Conservation (phyloP, 2,888 invertebrate species). For the Brachynemurus nebulosus region DNA sequence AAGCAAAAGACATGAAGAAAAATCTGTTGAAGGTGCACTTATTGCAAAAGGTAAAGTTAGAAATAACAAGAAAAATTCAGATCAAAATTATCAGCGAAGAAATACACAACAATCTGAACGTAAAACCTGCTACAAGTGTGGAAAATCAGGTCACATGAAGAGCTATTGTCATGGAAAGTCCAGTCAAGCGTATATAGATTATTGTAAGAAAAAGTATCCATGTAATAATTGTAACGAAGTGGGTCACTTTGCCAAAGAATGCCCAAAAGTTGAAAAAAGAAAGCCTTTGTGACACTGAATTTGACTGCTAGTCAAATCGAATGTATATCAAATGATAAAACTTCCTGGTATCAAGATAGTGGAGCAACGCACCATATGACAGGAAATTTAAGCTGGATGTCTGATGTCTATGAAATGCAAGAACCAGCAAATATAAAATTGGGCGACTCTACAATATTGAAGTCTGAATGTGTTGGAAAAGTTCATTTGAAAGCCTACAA, state of each 20-base stretch:
- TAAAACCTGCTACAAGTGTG: constrained; percentile 17
- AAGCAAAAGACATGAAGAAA: not conserved
- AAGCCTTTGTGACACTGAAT: not conserved
- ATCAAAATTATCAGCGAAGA: not conserved
- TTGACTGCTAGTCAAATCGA: not conserved
- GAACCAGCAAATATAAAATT: constrained; percentile 2
- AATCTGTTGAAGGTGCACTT: not conserved
- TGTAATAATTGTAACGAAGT: constrained; percentile 20
- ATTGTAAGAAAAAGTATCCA: constrained; percentile 20
- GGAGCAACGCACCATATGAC: constrained; percentile 23
- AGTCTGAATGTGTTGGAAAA: constrained; percentile 8
- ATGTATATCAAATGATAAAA: not conserved
- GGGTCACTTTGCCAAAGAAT: constrained; percentile 21
- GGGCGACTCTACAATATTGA: constrained; percentile 10
- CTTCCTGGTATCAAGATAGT: constrained; percentile 20
- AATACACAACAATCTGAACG: not conserved
- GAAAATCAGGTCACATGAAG: constrained; percentile 17
- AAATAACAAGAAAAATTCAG: not conserved
- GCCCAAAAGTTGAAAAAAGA: constrained; percentile 11
- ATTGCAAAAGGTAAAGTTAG: not conserved
- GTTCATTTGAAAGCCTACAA: constrained; percentile 9
- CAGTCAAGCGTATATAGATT: constrained; percentile 17
- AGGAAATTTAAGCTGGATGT: constrained; percentile 18
- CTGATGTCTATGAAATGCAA: constrained; percentile 9
- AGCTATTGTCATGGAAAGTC: constrained; percentile 17